Conservation (phyloP, 2,113 vertebrate species). For the Petrocephalus microphthalmus region DNA sequence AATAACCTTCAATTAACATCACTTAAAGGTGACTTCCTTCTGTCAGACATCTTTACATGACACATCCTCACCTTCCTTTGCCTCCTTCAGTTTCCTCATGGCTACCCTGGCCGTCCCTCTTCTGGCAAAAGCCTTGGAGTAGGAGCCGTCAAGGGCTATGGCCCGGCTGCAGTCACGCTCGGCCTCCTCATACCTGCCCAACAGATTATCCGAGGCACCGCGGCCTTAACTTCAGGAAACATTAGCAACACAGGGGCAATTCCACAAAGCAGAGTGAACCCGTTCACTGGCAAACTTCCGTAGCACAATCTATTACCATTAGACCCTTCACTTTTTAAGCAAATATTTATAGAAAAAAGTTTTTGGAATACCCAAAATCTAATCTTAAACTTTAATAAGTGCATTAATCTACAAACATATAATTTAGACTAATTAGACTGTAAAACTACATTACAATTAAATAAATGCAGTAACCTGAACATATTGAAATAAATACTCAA, state of each 20-base stretch:
- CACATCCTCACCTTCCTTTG: constrained; percentile 68
- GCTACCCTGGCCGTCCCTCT: constrained; percentile 79
- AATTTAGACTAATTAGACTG: not conserved
- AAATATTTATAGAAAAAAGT: not conserved
- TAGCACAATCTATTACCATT: not conserved
- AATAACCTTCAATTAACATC: not conserved
- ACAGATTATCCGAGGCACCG: not conserved
- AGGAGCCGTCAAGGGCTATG: constrained; percentile 73
- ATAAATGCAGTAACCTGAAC: not conserved
- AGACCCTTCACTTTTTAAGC: not conserved
- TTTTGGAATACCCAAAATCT: not conserved
- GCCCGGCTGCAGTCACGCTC: constrained; percentile 84
- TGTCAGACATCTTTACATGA: not conserved
- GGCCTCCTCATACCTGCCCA: constrained; percentile 75
- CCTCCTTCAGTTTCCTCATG: constrained; percentile 74
- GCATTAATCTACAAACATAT: not conserved
- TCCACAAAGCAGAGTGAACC: not conserved
- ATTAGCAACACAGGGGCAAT: not conserved
- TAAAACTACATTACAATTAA: not conserved
- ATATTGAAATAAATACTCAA: not conserved
- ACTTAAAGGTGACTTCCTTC: not conserved
- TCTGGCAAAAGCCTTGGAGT: constrained; percentile 89
- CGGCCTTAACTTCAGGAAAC: not conserved
- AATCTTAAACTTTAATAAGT: not conserved
- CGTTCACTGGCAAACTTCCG: not conserved